These are phyloP conservation scores for Anastrepha obliqua DNA, from an alignment of 1,140 invertebrate species.

Conservation along the genomic window DNA sequence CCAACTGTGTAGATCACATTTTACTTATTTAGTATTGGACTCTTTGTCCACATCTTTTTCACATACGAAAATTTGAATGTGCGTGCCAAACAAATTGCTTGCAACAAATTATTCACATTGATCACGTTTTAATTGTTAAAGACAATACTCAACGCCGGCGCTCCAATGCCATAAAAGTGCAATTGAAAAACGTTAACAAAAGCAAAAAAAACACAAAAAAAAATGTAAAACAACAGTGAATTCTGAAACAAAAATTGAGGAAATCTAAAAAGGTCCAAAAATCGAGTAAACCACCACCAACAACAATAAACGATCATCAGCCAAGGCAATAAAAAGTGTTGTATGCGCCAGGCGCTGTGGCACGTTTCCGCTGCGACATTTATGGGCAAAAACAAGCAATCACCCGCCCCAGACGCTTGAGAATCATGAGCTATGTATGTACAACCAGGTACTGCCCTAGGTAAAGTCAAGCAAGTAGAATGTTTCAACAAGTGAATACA, in stretches of 20 bases:
- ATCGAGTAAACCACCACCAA: slow-evolving; percentile 5
- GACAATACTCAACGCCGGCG: neutral
- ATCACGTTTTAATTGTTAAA: slow-evolving; percentile 52
- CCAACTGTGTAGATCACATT: too few relatives aligned
- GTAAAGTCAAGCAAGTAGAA: neutral
- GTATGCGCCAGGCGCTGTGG: slow-evolving; percentile 44
- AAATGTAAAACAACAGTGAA: neutral
- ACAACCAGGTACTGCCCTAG: neutral
- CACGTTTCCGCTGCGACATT: slow-evolving; percentile 48
- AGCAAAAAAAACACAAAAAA: neutral
- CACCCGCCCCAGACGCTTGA: neutral
- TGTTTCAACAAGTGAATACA: slow-evolving; percentile 9
- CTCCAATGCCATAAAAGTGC: slow-evolving; percentile 44
- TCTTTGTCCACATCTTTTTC: neutral
- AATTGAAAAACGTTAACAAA: neutral
- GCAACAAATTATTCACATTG: slow-evolving; percentile 52
- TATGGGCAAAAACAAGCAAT: slow-evolving; percentile 45
- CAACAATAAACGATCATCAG: neutral
- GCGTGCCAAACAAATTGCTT: slow-evolving; percentile 50
- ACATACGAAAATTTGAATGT: slow-evolving; percentile 39
- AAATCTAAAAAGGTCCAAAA: slow-evolving; percentile 13
- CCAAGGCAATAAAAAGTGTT: slow-evolving; percentile 27
- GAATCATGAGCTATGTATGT: neutral
- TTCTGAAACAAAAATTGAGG: neutral
- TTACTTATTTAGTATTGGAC: neutral